Evolutionary conservation across 2,888 invertebrate genomes (phyloP).

Genomic region (Pelosia muscerda): DNA sequence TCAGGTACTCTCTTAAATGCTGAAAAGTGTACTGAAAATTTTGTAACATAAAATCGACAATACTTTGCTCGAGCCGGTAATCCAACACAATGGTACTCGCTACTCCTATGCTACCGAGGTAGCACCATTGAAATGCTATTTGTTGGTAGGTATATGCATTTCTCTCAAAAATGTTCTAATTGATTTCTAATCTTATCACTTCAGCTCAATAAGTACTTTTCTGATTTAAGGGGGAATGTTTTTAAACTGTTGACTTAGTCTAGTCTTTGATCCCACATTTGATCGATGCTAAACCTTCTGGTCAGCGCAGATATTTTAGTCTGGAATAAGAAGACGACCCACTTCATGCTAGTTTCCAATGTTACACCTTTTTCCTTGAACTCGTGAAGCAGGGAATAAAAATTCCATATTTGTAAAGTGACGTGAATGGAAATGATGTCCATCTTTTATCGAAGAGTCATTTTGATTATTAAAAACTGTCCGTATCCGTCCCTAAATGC

Average conservation of each 20-base stretch:
- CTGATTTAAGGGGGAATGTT: background rate
- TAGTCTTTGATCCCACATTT: background rate
- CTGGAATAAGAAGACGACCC: background rate
- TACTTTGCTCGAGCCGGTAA: too few relatives aligned
- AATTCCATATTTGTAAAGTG: background rate
- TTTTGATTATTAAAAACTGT: constrained; percentile 13
- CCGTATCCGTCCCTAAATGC: constrained; percentile 20
- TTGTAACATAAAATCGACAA: too few relatives aligned
- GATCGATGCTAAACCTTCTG: background rate
- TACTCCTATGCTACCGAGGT: too few relatives aligned
- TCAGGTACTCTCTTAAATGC: background rate
- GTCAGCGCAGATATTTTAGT: background rate
- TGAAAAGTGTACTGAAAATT: too few relatives aligned
- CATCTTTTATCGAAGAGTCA: constrained; percentile 35
- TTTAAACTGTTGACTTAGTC: background rate
- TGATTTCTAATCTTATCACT: background rate
- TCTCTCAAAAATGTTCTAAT: background rate
- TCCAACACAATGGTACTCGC: too few relatives aligned
- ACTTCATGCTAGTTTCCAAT: background rate
- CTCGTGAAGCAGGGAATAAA: too few relatives aligned
- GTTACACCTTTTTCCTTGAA: too few relatives aligned
- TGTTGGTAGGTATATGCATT: background rate
- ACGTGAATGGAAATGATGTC: constrained; percentile 2
- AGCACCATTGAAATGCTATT: too few relatives aligned
- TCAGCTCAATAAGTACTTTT: background rate